A percentile compares a stretch with the other conserved stretches of the same genome.
Evolutionary conservation across 2,113 vertebrate genomes (phyloP).

Genomic region (Puma concolor): DNA sequence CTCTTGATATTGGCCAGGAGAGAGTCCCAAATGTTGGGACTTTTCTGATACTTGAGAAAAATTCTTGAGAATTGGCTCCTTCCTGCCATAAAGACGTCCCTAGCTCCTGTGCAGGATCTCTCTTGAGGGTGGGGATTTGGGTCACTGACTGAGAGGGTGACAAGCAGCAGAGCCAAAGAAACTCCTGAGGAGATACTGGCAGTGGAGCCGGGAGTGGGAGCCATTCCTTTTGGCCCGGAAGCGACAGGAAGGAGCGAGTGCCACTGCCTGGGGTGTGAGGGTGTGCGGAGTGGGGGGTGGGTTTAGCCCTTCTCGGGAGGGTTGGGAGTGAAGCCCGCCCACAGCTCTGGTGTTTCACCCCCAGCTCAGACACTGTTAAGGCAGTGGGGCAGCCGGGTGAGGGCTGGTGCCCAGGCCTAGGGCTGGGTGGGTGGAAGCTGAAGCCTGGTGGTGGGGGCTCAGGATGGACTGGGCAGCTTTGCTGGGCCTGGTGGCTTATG

Average conservation of each 20-base stretch:
- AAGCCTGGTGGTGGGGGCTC: not conserved
- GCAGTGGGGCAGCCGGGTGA: not conserved
- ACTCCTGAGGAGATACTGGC: not conserved
- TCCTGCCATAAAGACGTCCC: not conserved
- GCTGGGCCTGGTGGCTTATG: not conserved
- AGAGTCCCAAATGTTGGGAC: not conserved
- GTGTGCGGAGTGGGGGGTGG: not conserved
- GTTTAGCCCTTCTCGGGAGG: not conserved
- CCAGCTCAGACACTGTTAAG: not conserved
- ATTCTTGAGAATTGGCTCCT: not conserved
- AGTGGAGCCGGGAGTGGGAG: not conserved
- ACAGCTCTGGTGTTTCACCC: not conserved
- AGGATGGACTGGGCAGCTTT: not conserved
- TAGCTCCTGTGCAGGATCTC: not conserved
- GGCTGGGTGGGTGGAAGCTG: not conserved
- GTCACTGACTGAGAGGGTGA: slow-evolving; percentile 21
- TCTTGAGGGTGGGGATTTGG: slow-evolving; percentile 32
- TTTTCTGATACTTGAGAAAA: not conserved
- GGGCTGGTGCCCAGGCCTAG: not conserved
- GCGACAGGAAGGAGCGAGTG: not conserved
- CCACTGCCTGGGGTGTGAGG: not conserved
- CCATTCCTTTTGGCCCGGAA: not conserved
- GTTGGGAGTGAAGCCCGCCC: not conserved
- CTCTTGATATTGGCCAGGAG: not conserved
- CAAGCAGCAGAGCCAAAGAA: not conserved